These are phyloP conservation scores for Phengaris alcon DNA, from an alignment of 2,888 invertebrate genomes.

Conservation along the genomic window DNA sequence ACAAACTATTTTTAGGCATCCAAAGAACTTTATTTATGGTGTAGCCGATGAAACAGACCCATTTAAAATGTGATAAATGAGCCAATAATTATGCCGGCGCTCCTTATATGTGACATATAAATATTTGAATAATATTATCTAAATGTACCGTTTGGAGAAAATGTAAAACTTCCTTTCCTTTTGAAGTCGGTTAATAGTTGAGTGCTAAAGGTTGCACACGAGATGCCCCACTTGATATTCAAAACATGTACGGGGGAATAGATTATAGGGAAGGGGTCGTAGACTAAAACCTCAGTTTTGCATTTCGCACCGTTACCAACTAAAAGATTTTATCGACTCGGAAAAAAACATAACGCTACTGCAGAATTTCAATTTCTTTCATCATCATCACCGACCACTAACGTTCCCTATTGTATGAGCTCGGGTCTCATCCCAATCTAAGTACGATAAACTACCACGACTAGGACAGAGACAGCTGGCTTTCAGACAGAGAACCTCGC, in stretches of 20 bases:
- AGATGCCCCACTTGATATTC: conserved; percentile 44
- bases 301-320: conserved; percentile 22
- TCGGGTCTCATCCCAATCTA: too few species aligned
- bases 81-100: conserved; percentile 8
- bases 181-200: conserved; percentile 25
- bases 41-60: neutral
- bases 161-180: conserved; percentile 18
- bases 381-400: neutral
- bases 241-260: conserved; percentile 47
- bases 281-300: conserved; percentile 29
- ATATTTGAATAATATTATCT: conserved; percentile 20
- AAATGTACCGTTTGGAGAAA: conserved; percentile 26
- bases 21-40: conserved; percentile 4
- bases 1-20: conserved; percentile 13
- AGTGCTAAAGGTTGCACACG: conserved; percentile 24
- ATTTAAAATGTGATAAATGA: conserved; percentile 16
- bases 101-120: conserved; percentile 25
- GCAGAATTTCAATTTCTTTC: conserved; percentile 1
- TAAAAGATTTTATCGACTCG: conserved; percentile 24
- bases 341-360: conserved; percentile 1
- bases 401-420: too few species aligned
- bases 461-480: too few species aligned
- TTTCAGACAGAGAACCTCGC: too few species aligned
- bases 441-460: too few species aligned
- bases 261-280: conserved; percentile 49